phyloP scores from a whole-genome alignment of 2,797 vertebrate species.

The Octomys mimax region DNA sequence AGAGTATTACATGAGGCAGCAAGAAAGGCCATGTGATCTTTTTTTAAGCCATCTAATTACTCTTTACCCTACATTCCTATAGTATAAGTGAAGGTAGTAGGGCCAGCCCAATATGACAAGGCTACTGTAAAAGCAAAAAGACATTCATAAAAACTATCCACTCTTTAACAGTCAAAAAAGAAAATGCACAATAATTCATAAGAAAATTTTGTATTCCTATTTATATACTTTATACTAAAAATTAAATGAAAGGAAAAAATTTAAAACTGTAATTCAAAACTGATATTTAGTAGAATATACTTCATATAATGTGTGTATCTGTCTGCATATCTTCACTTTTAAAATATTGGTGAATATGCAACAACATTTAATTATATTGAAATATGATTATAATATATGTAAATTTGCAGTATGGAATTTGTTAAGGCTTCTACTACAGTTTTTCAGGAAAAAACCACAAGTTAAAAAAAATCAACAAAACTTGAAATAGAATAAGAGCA shows the following conservation, averaged over 20 bases:
- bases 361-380: constrained; percentile 2
- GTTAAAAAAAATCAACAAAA: constrained; percentile 10
- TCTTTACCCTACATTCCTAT: neutral
- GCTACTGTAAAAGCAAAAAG: neutral
- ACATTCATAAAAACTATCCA: neutral
- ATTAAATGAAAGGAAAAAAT: neutral
- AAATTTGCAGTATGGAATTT: neutral
- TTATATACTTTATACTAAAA: constrained; percentile 26
- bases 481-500: constrained; percentile 14
- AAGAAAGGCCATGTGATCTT: neutral
- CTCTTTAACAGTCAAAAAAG: constrained; percentile 17
- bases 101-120: neutral
- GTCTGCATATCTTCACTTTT: neutral
- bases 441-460: neutral
- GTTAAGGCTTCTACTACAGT: neutral
- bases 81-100: neutral
- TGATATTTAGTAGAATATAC: neutral
- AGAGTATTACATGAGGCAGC: neutral
- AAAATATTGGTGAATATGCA: neutral
- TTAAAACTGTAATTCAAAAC: constrained; percentile 19
- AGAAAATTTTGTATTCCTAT: neutral
- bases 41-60: neutral
- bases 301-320: neutral
- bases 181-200: neutral
- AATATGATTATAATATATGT: neutral